phyloP scores from a whole-genome alignment of 1,140 invertebrate species.

The Holotrichia oblita region DNA sequence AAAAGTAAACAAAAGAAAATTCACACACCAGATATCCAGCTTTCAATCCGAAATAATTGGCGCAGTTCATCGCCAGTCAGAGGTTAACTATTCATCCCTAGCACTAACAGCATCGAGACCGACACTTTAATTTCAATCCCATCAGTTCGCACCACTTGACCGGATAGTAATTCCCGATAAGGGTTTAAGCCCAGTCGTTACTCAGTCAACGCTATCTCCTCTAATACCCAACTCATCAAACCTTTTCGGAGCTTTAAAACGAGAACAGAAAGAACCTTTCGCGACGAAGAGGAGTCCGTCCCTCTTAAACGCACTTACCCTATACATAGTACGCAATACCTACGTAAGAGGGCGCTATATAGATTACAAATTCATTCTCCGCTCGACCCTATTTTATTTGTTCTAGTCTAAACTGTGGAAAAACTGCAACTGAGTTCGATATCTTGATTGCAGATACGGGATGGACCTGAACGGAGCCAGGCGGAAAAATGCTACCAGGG shows the following conservation, averaged over 20 bases:
- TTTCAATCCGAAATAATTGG: background rate
- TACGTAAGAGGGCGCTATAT: background rate
- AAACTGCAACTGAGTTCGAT: background rate
- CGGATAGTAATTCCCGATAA: slow-evolving; percentile 29
- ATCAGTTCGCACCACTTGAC: slow-evolving; percentile 25
- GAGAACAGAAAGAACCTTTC: background rate
- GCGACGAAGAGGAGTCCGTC: background rate
- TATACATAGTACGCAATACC: background rate
- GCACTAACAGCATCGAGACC: background rate
- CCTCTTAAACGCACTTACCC: background rate
- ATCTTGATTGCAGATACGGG: slow-evolving; percentile 77
- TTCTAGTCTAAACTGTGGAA: background rate
- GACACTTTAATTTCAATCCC: slow-evolving; percentile 17
- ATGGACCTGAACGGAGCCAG: slow-evolving; percentile 91
- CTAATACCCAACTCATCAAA: background rate
- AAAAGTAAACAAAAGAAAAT: too few species aligned
- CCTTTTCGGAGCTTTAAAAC: background rate
- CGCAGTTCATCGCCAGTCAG: background rate
- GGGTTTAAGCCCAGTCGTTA: slow-evolving; percentile 20
- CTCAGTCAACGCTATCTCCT: background rate
- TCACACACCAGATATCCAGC: too few species aligned
- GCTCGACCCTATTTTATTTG: background rate
- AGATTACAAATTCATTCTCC: background rate
- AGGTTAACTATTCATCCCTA: background rate
- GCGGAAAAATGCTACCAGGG: slow-evolving; percentile 96